Evolutionary conservation across 1,140 invertebrate species (phyloP), one percentile per base, ranked within the genome.

Genomic region (Manduca sexta): DNA sequence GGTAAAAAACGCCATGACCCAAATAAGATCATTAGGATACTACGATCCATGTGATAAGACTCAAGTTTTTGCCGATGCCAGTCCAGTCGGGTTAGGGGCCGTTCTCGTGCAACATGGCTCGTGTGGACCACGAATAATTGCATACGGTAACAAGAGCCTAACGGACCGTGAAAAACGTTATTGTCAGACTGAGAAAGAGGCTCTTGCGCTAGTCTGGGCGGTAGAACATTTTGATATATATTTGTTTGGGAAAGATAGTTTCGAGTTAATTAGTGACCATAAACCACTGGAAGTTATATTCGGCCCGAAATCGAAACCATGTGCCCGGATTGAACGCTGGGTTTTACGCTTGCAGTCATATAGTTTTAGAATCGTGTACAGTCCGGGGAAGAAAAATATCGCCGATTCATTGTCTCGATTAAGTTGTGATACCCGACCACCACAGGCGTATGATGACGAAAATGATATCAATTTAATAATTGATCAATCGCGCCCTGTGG

Each of bases 11-110:
- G 21, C 21, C 7, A 21, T 21, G 21, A 21, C 21, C 7, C 21
- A 21, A 7, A 7, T 21, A 57, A 69, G 15, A 69, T 70, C 26
- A 5, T 67, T 60, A 11, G 49, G 59, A 10, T 59, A 52, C 21
- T 58, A 52, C 26, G 52, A 62, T 21, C 14, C 34, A 13, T 34
- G 61, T 14, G 42, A 50, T 26, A 39, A 59, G 13, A 83, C 77
- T 1, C 50, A 60, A 12, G 43, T 83, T 6, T 53, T 81, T 13
- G 75, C 78, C 10, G 82, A 86, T 62, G 84, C 82, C 1, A 80
- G 77, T 54, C 78, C 74, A 10, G 64, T 73, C 7, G 76, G 59
- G 3, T 40, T 86, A 33, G 80, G 69, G 10, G 69, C 57, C n/a
- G 67, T 79, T 14, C 48, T 82, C 35, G 38, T 58, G 0, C 62